Evolutionary conservation across 2,797 vertebrate species (phyloP).

Genomic region (Tauraco hartlaubi): DNA sequence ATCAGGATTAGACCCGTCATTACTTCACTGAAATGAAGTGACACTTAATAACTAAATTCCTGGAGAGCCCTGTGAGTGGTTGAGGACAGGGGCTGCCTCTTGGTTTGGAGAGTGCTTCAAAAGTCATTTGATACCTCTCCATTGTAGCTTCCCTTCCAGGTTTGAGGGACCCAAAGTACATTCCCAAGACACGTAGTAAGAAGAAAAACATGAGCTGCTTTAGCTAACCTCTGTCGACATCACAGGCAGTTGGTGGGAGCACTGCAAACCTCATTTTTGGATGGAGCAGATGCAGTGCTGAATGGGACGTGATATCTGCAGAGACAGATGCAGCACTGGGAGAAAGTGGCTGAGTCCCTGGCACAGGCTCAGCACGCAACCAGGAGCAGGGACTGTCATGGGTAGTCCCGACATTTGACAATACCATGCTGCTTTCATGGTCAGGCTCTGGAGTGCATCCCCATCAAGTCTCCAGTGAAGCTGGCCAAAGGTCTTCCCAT

Average conservation of each 20-base stretch:
- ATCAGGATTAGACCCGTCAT: neutral
- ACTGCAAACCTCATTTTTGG: neutral
- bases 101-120: neutral
- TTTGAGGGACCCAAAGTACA: neutral
- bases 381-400: rapidly evolving
- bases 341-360: neutral
- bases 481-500: neutral
- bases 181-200: neutral
- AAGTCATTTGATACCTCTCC: neutral
- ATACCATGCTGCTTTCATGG: neutral
- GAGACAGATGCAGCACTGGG: neutral
- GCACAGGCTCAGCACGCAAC: rapidly evolving
- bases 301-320: neutral
- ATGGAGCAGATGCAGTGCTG: neutral
- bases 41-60: constrained; percentile 17
- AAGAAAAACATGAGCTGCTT: neutral
- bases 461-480: neutral
- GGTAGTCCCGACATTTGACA: neutral
- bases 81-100: neutral
- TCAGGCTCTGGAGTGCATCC: neutral
- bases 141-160: neutral
- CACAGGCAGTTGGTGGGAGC: neutral
- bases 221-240: neutral
- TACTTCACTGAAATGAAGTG: constrained; percentile 30
- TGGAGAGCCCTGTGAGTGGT: neutral